Evolutionary conservation across 2,113 vertebrate species (phyloP), one percentile per base, ranked within the genome.

Genomic region (Cricetomys ansorgei): DNA sequence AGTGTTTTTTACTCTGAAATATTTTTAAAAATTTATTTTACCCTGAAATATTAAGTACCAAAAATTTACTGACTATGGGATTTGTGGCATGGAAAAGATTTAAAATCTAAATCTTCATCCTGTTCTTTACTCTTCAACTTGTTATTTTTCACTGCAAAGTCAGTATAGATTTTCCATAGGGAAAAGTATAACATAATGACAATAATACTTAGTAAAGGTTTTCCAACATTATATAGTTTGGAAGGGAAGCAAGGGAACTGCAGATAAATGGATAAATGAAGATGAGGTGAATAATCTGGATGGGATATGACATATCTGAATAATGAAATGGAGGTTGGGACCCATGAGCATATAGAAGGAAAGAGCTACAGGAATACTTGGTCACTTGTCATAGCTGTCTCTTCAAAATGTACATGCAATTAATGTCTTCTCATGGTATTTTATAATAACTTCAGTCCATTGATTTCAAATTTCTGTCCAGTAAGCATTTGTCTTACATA

Each of bases 401-500:
- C 50, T 89, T 43, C 73, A 59, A 89, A 95, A 94, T 86, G 25
- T 75, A 1, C 17, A 89, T 76, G 11, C 40, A 10, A 72, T 94
- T 90, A 92, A 76, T 73, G 50, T 34, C 37, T 48, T 83, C 91
- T 85, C 92, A 80, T 70, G 75, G 10, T 59, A 34, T 94, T 81
- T 88, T 79, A 84, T 91, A 76, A 92, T 97, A 88, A 83, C 37
- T 88, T 97, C 2, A 2, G 45, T 50, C 37, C 37, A 79, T 7
- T 40, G 45, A 89, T 91, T 88, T 80, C 11, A 93, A 89, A 94
- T 95, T 94, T 84, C 12, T 43, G 13, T 89, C n/a, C 31, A 92
- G 73, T 81, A 94, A 93, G 79, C 65, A 70, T 84, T 85, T 85
- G 23, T 76, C 25, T 86, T 81, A 94, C 31, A 76, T 73, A 89